Conservation (phyloP, 2,113 vertebrate genomes). For the Alethe diademata region DNA sequence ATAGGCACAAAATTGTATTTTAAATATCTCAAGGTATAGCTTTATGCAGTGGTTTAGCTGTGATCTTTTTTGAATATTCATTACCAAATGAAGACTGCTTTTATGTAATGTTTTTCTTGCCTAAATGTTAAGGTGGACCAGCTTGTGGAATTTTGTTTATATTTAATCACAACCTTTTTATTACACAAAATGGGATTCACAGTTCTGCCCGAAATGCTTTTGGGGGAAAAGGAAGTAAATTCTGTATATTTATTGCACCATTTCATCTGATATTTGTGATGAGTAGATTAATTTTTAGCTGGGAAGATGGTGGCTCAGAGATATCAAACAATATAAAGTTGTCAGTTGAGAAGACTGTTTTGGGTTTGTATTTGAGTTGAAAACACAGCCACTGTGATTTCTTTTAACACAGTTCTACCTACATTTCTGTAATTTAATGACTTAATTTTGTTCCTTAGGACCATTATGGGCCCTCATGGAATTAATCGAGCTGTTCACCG, state of each 20-base stretch:
- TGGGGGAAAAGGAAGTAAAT: not conserved
- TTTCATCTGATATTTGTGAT: not conserved
- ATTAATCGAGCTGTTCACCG: slow-evolving; percentile 81
- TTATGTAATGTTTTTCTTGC: not conserved
- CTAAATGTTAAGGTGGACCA: not conserved
- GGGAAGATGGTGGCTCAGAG: not conserved
- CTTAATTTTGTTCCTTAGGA: slow-evolving; percentile 71
- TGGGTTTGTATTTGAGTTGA: not conserved
- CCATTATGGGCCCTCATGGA: slow-evolving; percentile 85
- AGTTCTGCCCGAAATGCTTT: not conserved
- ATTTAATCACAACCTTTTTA: not conserved
- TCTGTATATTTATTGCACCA: not conserved
- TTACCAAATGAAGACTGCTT: not conserved
- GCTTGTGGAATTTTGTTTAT: not conserved
- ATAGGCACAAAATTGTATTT: not conserved
- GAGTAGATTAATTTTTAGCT: not conserved
- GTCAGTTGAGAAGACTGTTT: not conserved
- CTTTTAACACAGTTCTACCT: not conserved
- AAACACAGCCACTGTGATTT: not conserved
- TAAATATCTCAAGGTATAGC: not conserved
- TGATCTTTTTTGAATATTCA: not conserved
- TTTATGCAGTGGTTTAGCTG: not conserved
- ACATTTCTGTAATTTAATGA: not conserved
- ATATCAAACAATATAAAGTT: not conserved
- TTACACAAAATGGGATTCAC: not conserved